phyloP scores from a whole-genome alignment of 2,797 vertebrate species.

The Orientallactaga sibirica region DNA sequence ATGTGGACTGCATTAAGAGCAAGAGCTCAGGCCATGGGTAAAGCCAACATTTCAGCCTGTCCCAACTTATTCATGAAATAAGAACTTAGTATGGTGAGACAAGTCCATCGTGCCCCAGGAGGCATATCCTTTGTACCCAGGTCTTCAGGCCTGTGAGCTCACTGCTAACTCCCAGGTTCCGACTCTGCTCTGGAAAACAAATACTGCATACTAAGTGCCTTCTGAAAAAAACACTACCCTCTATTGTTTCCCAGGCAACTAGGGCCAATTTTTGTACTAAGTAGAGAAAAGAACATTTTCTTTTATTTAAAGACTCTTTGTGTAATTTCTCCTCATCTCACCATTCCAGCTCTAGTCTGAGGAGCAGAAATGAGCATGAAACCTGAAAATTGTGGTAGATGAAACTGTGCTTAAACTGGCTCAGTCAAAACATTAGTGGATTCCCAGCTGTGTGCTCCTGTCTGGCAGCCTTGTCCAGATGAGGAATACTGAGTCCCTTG shows the following conservation, averaged over 20 bases:
- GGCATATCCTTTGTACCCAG: accelerated
- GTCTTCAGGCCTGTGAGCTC: not conserved
- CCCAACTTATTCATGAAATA: not conserved
- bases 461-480: not conserved
- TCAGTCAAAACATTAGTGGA: no score
- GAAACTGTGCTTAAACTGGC: not conserved
- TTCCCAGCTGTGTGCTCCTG: not conserved
- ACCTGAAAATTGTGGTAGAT: not conserved
- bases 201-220: not conserved
- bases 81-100: not conserved
- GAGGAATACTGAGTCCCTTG: not conserved
- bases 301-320: not conserved
- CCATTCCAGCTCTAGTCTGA: not conserved
- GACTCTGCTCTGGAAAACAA: not conserved
- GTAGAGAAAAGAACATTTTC: not conserved
- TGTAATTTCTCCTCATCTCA: not conserved
- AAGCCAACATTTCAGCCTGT: not conserved
- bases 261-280: not conserved
- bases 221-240: not conserved
- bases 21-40: not conserved
- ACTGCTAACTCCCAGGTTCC: not conserved
- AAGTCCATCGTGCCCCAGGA: accelerated
- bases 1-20: not conserved
- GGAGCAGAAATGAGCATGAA: not conserved
- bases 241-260: not conserved